A percentile compares a stretch with the other conserved stretches of the same genome.
These are phyloP conservation scores for Drosophila eohydei DNA, from an alignment of 2,888 invertebrate species.

Conservation along the genomic window DNA sequence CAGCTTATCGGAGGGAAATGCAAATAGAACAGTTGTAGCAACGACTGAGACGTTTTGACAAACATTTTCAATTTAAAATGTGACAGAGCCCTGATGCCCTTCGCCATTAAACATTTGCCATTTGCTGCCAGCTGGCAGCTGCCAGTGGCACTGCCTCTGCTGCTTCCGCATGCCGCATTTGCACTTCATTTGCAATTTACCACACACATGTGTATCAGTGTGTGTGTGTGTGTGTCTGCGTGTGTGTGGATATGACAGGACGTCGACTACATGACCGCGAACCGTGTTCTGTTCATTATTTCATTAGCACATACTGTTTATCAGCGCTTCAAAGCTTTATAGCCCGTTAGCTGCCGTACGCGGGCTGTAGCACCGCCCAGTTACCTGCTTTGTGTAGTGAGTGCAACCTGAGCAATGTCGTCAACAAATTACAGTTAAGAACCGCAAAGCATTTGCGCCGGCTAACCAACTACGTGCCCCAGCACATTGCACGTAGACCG, in stretches of 20 bases:
- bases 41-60: slow-evolving; percentile 46
- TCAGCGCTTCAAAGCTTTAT: slow-evolving; percentile 67
- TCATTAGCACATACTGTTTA: slow-evolving; percentile 75
- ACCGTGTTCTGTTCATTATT: slow-evolving; percentile 70
- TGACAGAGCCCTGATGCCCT: slow-evolving; percentile 51
- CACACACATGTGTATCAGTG: slow-evolving; percentile 2
- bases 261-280: slow-evolving; percentile 57
- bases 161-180: slow-evolving; percentile 37
- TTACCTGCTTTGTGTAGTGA: neutral
- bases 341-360: slow-evolving; percentile 26
- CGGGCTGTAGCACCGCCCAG: neutral
- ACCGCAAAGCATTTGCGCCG: slow-evolving; percentile 53
- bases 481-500: slow-evolving; percentile 51
- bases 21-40: slow-evolving; percentile 33
- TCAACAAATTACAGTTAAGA: slow-evolving; percentile 65
- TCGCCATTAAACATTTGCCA: slow-evolving; percentile 34
- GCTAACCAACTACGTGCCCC: slow-evolving; percentile 71
- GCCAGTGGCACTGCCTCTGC: slow-evolving; percentile 13
- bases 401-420: slow-evolving; percentile 45
- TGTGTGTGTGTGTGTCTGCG: slow-evolving; percentile 1
- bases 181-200: slow-evolving; percentile 53
- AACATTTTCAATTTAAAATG: slow-evolving; percentile 76
- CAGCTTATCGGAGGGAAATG: slow-evolving; percentile 53
- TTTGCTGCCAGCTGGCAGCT: slow-evolving; percentile 15
- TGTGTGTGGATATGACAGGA: slow-evolving; percentile 51